Conservation (phyloP, 2,113 vertebrate species). For the Cariama cristata region DNA sequence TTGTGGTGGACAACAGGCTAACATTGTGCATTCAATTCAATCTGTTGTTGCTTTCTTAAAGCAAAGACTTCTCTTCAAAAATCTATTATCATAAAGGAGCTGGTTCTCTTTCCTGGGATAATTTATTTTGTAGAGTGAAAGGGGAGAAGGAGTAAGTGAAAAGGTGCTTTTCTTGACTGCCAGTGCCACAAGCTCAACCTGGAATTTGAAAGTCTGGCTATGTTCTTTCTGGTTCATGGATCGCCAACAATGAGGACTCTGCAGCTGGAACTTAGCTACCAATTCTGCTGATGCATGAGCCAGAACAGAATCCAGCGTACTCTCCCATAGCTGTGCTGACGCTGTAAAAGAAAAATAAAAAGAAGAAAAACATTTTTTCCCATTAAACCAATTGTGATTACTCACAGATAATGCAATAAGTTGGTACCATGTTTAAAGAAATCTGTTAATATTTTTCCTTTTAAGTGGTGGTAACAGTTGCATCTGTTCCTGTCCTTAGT, state of each 20-base stretch:
- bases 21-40: not conserved
- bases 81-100: not conserved
- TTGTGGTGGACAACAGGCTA: not conserved
- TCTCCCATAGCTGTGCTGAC: not conserved
- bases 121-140: conserved; percentile 57
- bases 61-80: conserved; percentile 22
- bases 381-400: not conserved
- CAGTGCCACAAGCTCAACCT: not conserved
- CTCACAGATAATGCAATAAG: not conserved
- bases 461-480: not conserved
- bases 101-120: conserved; percentile 51
- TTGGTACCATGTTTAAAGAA: not conserved
- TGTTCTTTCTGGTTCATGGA: not conserved
- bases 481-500: not conserved
- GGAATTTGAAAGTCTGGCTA: not conserved
- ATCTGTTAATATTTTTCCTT: not conserved
- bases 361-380: not conserved
- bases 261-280: not conserved
- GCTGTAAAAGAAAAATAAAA: not conserved
- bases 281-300: not conserved
- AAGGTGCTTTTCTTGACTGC: not conserved
- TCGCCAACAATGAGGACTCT: not conserved
- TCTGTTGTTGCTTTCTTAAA: not conserved
- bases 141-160: not conserved
- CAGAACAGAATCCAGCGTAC: not conserved